Conservation (phyloP, 2,888 invertebrate genomes). For the Dasysyrphus albostriatus region DNA sequence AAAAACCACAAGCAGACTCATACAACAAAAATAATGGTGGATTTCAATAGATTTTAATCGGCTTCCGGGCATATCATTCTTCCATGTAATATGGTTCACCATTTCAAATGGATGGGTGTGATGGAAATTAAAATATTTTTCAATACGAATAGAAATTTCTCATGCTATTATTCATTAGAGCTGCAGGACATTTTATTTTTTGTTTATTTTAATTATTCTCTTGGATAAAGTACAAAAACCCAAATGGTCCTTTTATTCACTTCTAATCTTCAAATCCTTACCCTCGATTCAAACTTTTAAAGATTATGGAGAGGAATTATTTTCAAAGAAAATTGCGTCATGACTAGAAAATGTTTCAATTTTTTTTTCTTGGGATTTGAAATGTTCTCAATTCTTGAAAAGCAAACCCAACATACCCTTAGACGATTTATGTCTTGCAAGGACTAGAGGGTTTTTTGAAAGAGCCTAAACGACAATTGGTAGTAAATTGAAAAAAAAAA, state of each 20-base stretch:
- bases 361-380: neutral
- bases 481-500: constrained; percentile 26
- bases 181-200: constrained; percentile 50
- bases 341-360: constrained; percentile 10
- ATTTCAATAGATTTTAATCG: constrained; percentile 72
- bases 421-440: constrained; percentile 34
- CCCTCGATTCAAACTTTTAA: neutral
- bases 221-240: constrained; percentile 39
- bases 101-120: constrained; percentile 42
- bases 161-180: constrained; percentile 5
- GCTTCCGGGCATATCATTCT: constrained; percentile 56
- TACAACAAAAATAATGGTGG: constrained; percentile 39
- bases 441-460: neutral
- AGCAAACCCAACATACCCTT: neutral
- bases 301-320: neutral
- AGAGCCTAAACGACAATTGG: constrained; percentile 49
- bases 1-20: neutral
- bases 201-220: constrained; percentile 57
- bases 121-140: constrained; percentile 54
- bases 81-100: constrained; percentile 36
- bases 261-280: neutral
- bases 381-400: neutral
- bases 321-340: neutral
- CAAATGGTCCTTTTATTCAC: neutral
- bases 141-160: constrained; percentile 35